A percentile compares a stretch with the other conserved stretches of the same genome.
phyloP scores from a whole-genome alignment of 2,888 invertebrate species.

The Poecilus cupreus region DNA sequence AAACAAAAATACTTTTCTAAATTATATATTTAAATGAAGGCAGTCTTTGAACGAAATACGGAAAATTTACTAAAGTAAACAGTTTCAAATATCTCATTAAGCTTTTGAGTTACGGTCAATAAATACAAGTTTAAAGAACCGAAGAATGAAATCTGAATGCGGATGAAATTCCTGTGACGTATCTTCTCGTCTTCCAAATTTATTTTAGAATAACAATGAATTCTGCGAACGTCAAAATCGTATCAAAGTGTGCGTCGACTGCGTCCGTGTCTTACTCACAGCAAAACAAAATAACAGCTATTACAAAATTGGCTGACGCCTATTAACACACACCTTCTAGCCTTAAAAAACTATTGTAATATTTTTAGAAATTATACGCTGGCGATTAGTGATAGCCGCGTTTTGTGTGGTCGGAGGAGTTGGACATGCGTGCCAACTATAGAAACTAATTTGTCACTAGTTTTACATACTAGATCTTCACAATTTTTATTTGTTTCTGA shows the following conservation, averaged over 20 bases:
- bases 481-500: slow-evolving; percentile 14
- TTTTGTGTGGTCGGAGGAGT: slow-evolving; percentile 18
- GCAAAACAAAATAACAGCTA: slow-evolving; percentile 35
- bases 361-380: slow-evolving; percentile 46
- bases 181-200: background rate
- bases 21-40: no score
- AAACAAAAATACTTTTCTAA: no score
- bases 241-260: slow-evolving; percentile 1
- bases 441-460: slow-evolving; percentile 37
- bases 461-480: slow-evolving; percentile 15
- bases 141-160: slow-evolving; percentile 22
- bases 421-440: slow-evolving; percentile 7
- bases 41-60: background rate
- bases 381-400: slow-evolving; percentile 11
- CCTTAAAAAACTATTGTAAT: slow-evolving; percentile 38
- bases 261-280: slow-evolving; percentile 8
- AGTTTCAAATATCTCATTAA: background rate
- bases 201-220: slow-evolving; percentile 1
- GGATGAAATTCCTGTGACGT: slow-evolving; percentile 17
- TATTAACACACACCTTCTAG: background rate
- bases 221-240: background rate
- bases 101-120: background rate
- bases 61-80: background rate
- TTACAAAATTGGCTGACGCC: slow-evolving; percentile 37
- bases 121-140: slow-evolving; percentile 2